Base-by-base conservation (phyloP, 2,888 invertebrate species). In the Drosophila pegasa region DNA sequence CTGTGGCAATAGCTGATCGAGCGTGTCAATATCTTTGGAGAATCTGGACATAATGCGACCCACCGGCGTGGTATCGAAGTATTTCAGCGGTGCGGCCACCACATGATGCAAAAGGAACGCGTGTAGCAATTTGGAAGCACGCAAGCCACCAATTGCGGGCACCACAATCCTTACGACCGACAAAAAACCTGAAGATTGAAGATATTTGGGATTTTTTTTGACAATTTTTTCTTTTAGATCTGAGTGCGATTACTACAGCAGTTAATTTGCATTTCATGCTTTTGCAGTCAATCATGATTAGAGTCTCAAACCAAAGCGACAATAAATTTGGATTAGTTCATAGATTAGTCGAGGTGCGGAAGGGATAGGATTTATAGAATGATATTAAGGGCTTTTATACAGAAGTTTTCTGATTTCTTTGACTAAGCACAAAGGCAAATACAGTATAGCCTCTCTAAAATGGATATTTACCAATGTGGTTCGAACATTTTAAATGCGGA, bases 131-230 rank as follows among this genome's bases (percentile, higher is more conserved):
- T 62, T 48, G 29, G 92, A 88, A 54, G 91, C 92, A 8, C 73
- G 81, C 67, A 91, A 76, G 40, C 80, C 86, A 84, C 95, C 95
- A 93, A 95, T 92, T 95, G 91, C 94, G 93, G 54, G 55, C 29
- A 71, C 29, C 93, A 95, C 93, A 92, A 95, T 95, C 92, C 94
- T 93, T 91, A 94, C 93, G 93, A 94, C 94, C 90, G 95, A 94
- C 90, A 94, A 90, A 89, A 95, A 83, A 90, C 95, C 96, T 96
- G 95, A 43, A 63, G 66, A 65, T 50, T 48, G 40, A 50, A 50
- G 47, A 38, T 33, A 55, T 54, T 51, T 10, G 20, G 18, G 18
- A 9, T 14, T 20, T 37, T n/a, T 27, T 22, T 27, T 16, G 33
- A 9, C n/a, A 16, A 2, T 43, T 14, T 1, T 18, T 10, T n/a